Base-by-base conservation (phyloP, 64 coral and sea anemone species). In the Stylophora pistillata region DNA sequence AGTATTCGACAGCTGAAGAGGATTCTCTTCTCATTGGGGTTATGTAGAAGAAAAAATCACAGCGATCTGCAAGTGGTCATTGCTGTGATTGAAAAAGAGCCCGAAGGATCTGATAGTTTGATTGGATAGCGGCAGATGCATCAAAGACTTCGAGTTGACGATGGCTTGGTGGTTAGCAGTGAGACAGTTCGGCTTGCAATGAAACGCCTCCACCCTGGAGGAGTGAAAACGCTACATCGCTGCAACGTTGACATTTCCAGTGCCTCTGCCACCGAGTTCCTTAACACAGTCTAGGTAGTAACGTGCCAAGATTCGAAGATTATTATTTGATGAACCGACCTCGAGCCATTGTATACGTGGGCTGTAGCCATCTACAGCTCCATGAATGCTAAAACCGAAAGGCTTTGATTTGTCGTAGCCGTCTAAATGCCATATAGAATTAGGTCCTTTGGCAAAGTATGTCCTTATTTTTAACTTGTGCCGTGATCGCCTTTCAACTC, bases 161-260 rank as follows among this genome's bases (percentile, higher is more conserved):
- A 78, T 78, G 34, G 76, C 76, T 56, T 78, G 76, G 76, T 78
- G 26, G 41, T 78, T 32, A 78, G 55, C 55, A 52, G 76, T 4
- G 37, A 47, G 37, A 47, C 37, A 47, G n/a, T n/a, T n/a, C n/a
- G n/a, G n/a, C n/a, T n/a, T n/a, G n/a, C n/a, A n/a, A n/a, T n/a
- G n/a, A n/a, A n/a, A n/a, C n/a, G n/a, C 65, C 20, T 90, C 70
- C 15, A 77, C 13, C 73, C 72, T 74, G 18, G 85, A 64, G 55
- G 76, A 76, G 14, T n/a, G n/a, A n/a, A n/a, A n/a, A n/a, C 87
- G 37, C 64, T 86, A 55, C 13, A 91, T 91, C 32, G 37, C 78
- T 52, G 89, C 79, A 25, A 86, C 57, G 25, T 85, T 74, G 18
- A 91, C 81, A 77, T 91, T 91, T 86, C 86, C 81, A 47, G 81